These are phyloP conservation scores for Agonopterix subpropinquella DNA, from an alignment of 2,888 invertebrate species.

Conservation along the genomic window DNA sequence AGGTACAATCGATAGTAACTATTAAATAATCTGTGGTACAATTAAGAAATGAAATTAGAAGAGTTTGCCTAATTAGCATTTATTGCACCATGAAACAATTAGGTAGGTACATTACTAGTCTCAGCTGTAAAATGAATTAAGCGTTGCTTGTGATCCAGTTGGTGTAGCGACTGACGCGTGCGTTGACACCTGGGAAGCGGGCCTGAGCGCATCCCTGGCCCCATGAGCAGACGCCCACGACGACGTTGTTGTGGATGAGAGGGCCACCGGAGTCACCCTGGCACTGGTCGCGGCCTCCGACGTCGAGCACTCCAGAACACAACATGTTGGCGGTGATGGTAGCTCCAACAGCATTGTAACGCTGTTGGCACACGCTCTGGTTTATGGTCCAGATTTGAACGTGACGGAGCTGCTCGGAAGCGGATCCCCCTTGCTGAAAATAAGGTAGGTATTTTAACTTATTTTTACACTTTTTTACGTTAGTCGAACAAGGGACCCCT, in stretches of 20 bases:
- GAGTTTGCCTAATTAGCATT: too few relatives aligned
- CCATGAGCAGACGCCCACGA: slow-evolving; percentile 42
- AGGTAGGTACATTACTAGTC: too few relatives aligned
- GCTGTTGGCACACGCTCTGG: slow-evolving; percentile 21
- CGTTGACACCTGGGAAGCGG: slow-evolving; percentile 4
- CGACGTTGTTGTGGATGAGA: slow-evolving; percentile 31
- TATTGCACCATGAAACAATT: too few relatives aligned
- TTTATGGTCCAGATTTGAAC: slow-evolving; percentile 31
- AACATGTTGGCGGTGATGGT: slow-evolving; percentile 27
- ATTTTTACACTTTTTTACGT: too few relatives aligned
- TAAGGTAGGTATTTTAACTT: too few relatives aligned
- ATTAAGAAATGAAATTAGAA: too few relatives aligned
- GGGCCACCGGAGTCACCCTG: slow-evolving; percentile 45
- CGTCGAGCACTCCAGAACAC: slow-evolving; percentile 39
- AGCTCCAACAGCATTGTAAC: slow-evolving; percentile 22
- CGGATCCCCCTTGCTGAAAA: slow-evolving; percentile 17
- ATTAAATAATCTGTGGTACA: too few relatives aligned
- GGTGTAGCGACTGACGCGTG: slow-evolving; percentile 1
- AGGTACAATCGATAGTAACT: too few relatives aligned
- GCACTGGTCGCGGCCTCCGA: slow-evolving; percentile 41
- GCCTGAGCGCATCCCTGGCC: slow-evolving; percentile 13
- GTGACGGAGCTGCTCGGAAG: slow-evolving; percentile 31
- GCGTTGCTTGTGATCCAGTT: slow-evolving; percentile 2
- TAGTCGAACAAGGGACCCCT: too few relatives aligned
- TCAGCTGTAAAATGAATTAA: not conserved